These are phyloP conservation scores for Perognathus longimembris DNA, from an alignment of 2,113 vertebrate species.

Conservation along the genomic window DNA sequence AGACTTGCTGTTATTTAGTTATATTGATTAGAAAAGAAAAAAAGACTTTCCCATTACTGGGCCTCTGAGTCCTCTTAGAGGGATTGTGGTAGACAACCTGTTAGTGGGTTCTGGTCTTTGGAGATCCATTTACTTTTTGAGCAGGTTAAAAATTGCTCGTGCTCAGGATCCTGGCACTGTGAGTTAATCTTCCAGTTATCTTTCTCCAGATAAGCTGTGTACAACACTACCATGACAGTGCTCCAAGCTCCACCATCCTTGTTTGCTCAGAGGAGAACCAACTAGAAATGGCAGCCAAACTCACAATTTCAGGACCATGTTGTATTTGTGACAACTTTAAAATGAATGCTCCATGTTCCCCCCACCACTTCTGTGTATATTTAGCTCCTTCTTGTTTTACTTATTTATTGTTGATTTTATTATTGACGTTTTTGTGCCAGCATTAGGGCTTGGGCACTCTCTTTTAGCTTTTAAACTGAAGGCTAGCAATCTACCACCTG, in stretches of 20 bases:
- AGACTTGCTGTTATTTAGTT: conserved; percentile 47
- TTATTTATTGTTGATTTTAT: no score
- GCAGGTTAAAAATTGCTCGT: not conserved
- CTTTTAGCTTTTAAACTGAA: no score
- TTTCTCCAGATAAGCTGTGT: not conserved
- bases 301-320: not conserved
- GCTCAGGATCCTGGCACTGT: not conserved
- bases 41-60: conserved; percentile 20
- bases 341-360: not conserved
- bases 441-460: no score
- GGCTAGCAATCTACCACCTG: no score
- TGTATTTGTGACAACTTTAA: not conserved
- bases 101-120: conserved; percentile 1
- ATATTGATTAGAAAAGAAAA: conserved; percentile 59
- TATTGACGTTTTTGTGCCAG: no score
- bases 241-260: not conserved
- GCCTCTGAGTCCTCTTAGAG: conserved; percentile 56
- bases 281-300: conserved; percentile 15
- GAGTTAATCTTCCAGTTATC: not conserved
- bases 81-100: not conserved
- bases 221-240: rapidly evolving
- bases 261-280: not conserved
- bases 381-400: not conserved
- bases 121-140: conserved; percentile 46
- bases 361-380: not conserved